Evolutionary conservation across 2,888 invertebrate species (phyloP), one percentile per base, ranked within the genome.

Genomic region (Cantharis rustica): DNA sequence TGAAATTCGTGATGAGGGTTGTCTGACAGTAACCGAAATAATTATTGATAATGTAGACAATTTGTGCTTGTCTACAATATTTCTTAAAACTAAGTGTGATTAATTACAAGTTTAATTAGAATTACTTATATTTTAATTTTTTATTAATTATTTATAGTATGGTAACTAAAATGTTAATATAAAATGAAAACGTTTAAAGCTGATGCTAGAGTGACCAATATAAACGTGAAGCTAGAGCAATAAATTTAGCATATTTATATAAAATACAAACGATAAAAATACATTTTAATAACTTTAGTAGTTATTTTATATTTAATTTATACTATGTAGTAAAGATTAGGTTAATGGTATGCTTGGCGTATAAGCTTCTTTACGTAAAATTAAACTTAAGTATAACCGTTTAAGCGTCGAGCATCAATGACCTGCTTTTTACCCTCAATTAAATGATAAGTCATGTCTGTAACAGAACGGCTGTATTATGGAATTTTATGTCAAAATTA

Each of bases 381-480:
- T 74, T 69, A 63, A 74, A 62, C 63, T 70, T 74, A 70, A 69
- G 70, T 66, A 70, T 74, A 69, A 64, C 75, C 75, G 70, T 75
- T 75, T 75, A 75, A 71, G 47, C 64, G 75, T 75, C 47, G 69
- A 75, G 69, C 64, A 66, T 66, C 64, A 20, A 66, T 66, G 64
- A 69, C 70, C 69, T 69, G 16, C 69, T 69, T 27, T 73, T 74
- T 73, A 63, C 63, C 47, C 66, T 64, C 31, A 71, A 61, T 75
- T 75, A 75, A 73, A 73, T 71, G 64, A 71, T 75, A 75, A 71
- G 69, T 75, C 75, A 69, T 71, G 75, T 74, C 75, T 75, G 69
- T 15, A 75, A 17, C 68, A 64, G 66, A 70, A 71, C 62, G 69
- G 75, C 73, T 31, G 61, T 68, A 73, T 75, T 75, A 75, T 75